Percentiles rank a stretch among this genome's conserved stretches.
phyloP scores from a whole-genome alignment of 1,140 invertebrate species.

The Halictus rubicundus region DNA sequence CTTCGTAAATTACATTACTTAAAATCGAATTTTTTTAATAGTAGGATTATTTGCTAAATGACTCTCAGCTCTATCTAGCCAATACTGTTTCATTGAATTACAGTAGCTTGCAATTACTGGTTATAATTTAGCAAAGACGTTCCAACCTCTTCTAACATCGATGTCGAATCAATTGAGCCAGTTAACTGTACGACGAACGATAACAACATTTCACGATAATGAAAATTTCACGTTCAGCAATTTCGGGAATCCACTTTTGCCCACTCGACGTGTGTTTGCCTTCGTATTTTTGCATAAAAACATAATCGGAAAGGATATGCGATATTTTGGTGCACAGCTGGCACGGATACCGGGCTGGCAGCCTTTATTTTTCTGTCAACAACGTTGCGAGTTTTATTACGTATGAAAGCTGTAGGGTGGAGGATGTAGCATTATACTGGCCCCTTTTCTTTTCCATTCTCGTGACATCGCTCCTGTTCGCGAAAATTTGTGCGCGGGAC shows the following conservation, averaged over 20 bases:
- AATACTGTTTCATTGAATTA: too few species aligned
- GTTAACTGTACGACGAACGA: too few species aligned
- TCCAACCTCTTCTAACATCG: too few species aligned
- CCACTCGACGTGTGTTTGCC: constrained; percentile 5
- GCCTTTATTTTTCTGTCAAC: constrained; percentile 47
- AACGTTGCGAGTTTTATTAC: constrained; percentile 36
- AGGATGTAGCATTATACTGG: not conserved
- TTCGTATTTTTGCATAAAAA: constrained; percentile 32
- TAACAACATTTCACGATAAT: too few species aligned
- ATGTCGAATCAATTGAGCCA: too few species aligned
- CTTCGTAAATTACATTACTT: too few species aligned
- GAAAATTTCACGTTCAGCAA: too few species aligned
- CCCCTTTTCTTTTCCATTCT: not conserved
- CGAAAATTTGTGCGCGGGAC: not conserved
- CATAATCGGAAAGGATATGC: constrained; percentile 29
- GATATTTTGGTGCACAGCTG: constrained; percentile 33
- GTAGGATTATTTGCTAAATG: too few species aligned
- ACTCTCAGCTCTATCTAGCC: too few species aligned
- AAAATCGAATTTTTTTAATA: too few species aligned
- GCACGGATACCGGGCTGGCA: constrained; percentile 6
- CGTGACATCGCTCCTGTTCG: not conserved
- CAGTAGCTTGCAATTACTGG: too few species aligned
- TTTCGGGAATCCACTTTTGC: not conserved
- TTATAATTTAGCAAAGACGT: too few species aligned
- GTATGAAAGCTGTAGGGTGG: not conserved